Base-by-base conservation (phyloP, 1,140 invertebrate species). In the Papilio helenus region DNA sequence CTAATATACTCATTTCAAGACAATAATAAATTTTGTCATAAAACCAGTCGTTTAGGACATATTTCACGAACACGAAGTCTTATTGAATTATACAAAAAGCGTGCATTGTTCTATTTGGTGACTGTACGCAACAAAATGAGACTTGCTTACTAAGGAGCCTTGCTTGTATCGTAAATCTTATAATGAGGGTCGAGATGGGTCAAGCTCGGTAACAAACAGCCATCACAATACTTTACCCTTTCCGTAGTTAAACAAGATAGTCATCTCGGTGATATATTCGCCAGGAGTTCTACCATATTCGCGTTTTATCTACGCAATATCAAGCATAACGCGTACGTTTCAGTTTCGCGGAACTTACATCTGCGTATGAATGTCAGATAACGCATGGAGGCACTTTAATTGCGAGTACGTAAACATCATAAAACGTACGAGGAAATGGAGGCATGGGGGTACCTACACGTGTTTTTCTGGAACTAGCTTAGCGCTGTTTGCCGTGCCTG, bases 261-360 rank as follows among this genome's bases (percentile, higher is more conserved):
- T 39, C 20, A 76, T 76, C 73, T 76, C 26, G 26, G 9, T 58
- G 29, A 76, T 73, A 46, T 49, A 73, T 73, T 73, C 44, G 44
- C 44, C 42, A 29, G 72, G 44, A 73, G 44, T 55, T 55, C 73
- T 55, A 55, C 46, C 46, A 76, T 76, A 55, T 76, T 76, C 49
- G 26, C n/a, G 73, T 76, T 39, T 76, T 34, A 76, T 76, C 73
- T 76, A 76, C 49, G 49, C 73, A 76, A 76, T 76, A 76, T 76
- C 73, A 76, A 76, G 58, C 68, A 80, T 83, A 82, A 86, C 82
- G 86, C 84, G 80, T 61, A 80, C 58, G 79, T 81, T 80, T 84
- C 51, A 86, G 81, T 87, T 87, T 87, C 82, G 79, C 80, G 51
- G 84, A 84, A 82, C 46, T 72, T 76, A 80, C 76, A 80, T 55